Percentiles rank a stretch among this genome's conserved stretches.
phyloP scores from a whole-genome alignment of 2,113 vertebrate genomes.

The Cathartes aura region DNA sequence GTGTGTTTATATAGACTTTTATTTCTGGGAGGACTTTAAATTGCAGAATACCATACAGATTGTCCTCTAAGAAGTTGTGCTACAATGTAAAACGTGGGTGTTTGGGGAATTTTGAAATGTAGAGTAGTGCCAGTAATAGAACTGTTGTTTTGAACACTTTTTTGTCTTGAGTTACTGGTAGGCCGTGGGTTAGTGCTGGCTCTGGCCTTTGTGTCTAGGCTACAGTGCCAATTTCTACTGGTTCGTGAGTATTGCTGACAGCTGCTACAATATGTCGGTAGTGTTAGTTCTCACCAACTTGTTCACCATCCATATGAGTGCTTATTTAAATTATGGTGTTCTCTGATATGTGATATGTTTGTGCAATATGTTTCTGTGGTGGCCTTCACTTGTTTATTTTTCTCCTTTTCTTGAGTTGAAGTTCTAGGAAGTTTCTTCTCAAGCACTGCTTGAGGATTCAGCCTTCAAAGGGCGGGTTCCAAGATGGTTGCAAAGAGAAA shows the following conservation, averaged over 20 bases:
- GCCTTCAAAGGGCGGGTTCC: neutral
- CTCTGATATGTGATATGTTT: neutral
- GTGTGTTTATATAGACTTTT: neutral
- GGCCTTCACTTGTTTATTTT: neutral
- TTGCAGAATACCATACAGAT: neutral
- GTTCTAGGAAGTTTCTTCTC: neutral
- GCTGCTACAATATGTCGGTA: neutral
- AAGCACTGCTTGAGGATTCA: neutral
- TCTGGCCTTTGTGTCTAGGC: neutral
- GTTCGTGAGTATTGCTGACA: neutral
- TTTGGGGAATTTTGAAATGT: neutral
- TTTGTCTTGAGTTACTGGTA: neutral
- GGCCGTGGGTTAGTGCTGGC: neutral
- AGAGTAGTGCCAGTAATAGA: neutral
- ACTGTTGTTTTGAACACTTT: neutral
- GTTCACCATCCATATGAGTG: neutral
- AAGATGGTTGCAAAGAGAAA: neutral
- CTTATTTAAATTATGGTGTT: neutral
- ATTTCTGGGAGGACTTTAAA: neutral
- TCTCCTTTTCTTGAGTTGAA: neutral
- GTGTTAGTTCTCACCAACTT: constrained; percentile 12
- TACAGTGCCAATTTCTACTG: neutral
- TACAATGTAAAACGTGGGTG: neutral
- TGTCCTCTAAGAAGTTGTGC: neutral
- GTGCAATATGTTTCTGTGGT: neutral